A percentile compares a stretch with the other conserved stretches of the same genome.
phyloP scores from a whole-genome alignment of 2,797 vertebrate genomes.

The Sebastiscus albofasciatus region DNA sequence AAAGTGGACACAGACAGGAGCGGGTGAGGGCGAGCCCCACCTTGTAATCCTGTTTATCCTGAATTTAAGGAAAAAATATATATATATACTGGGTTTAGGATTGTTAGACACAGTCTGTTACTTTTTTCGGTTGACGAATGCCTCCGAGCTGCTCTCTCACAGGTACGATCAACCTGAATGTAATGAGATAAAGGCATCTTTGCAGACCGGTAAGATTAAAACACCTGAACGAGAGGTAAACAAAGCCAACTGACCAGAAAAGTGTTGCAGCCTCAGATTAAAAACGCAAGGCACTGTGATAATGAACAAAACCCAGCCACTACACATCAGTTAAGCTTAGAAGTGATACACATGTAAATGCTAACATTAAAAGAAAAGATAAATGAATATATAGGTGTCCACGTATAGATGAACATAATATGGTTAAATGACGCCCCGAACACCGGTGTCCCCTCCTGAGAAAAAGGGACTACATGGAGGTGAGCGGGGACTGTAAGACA shows the following conservation, averaged over 20 bases:
- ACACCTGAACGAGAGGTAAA: slow-evolving; percentile 67
- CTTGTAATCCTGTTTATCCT: slow-evolving; percentile 46
- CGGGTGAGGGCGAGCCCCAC: slow-evolving; percentile 11
- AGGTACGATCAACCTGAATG: slow-evolving; percentile 61
- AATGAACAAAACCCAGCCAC: slow-evolving; percentile 62
- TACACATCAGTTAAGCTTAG: slow-evolving; percentile 67
- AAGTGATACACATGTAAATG: slow-evolving; percentile 68
- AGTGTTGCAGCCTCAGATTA: slow-evolving; percentile 44
- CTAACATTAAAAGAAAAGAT: slow-evolving; percentile 66
- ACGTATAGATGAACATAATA: slow-evolving; percentile 68
- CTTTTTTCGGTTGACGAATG: slow-evolving; percentile 32
- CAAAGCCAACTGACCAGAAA: slow-evolving; percentile 51
- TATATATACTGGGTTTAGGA: slow-evolving; percentile 23
- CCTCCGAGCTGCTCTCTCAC: slow-evolving; percentile 64
- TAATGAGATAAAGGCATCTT: slow-evolving; percentile 58
- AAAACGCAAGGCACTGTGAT: slow-evolving; percentile 76
- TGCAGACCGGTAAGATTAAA: slow-evolving; percentile 43
- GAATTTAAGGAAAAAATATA: slow-evolving; percentile 29
- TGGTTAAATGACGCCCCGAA: slow-evolving; percentile 67
- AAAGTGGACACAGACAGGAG: slow-evolving; percentile 40
- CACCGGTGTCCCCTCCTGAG: slow-evolving; percentile 6
- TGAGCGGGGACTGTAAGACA: slow-evolving; percentile 40
- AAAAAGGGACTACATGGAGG: slow-evolving; percentile 28
- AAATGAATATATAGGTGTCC: slow-evolving; percentile 71
- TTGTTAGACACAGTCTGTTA: slow-evolving; percentile 19